Base-by-base conservation (phyloP, 2,113 vertebrate genomes). In the Motacilla tschutschensis region DNA sequence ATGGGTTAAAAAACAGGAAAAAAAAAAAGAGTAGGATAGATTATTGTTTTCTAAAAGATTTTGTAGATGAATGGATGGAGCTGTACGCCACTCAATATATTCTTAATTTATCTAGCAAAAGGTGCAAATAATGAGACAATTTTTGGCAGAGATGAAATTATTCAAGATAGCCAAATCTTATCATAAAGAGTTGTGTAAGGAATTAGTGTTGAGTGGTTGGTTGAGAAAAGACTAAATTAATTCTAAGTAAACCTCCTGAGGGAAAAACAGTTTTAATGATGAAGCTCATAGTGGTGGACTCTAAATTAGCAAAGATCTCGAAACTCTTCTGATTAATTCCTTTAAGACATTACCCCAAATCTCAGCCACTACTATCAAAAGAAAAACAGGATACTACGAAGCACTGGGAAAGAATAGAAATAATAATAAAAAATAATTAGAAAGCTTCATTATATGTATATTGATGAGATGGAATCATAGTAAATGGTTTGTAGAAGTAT, bases 241-340 rank as follows among this genome's bases (percentile, higher is more conserved):
- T 58, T 20, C 64, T 65, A 84, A 81, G n/a, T 65, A 89, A 72
- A 48, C 28, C 41, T 85, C 44, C 60, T 31, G 59, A 87, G 57
- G 64, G 51, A 77, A 87, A 82, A 79, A 1, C n/a, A 17, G 14
- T 77, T 92, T 59, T 70, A 84, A 73, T 73, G 10, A 79, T 63
- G 60, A 87, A 90, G 36, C 36, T 90, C 33, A 78, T 38, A 71
- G 85, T 79, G 72, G 44, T 92, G 57, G 53, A 67, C 75, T 73
- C 36, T 51, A 83, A 90, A 93, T 92, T 85, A 83, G 33, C 44
- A 40, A 63, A 82, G 26, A 46, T 79, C 31, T 89, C 5, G 5
- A 86, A 82, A 64, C 31, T 59, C 33, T 73, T 87, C 40, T 89
- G 87, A 74, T 83, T 79, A 89, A 85, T 87, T 87, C 58, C 60